These are phyloP conservation scores for Amniataba percoides DNA, from an alignment of 2,797 vertebrate species.

Conservation along the genomic window DNA sequence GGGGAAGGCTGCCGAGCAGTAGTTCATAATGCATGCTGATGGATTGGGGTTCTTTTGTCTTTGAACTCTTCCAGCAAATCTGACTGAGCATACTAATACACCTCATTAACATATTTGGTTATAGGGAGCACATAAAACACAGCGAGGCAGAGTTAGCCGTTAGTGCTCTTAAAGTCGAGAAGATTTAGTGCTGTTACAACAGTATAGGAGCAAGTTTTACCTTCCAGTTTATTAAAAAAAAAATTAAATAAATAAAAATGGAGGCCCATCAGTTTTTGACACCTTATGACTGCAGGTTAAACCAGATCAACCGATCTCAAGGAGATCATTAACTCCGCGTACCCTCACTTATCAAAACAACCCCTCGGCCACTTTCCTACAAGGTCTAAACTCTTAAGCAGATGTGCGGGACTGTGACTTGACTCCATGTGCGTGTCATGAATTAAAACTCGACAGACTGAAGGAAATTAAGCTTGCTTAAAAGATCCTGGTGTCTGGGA, in stretches of 20 bases:
- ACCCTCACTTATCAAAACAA: slow-evolving; percentile 40
- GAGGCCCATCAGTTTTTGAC: slow-evolving; percentile 23
- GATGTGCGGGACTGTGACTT: slow-evolving; percentile 20
- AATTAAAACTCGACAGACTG: slow-evolving; percentile 14
- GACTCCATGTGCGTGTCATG: slow-evolving; percentile 1
- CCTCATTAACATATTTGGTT: slow-evolving; percentile 73
- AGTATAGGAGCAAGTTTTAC: slow-evolving; percentile 14
- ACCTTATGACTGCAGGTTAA: slow-evolving; percentile 46
- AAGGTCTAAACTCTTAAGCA: slow-evolving; percentile 28
- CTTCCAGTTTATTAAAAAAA: slow-evolving; percentile 21
- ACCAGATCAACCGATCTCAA: slow-evolving; percentile 21
- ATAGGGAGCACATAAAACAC: slow-evolving; percentile 59
- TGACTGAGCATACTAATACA: slow-evolving; percentile 71
- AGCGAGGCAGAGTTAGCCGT: slow-evolving; percentile 15
- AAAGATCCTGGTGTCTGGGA: not conserved
- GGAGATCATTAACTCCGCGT: slow-evolving; percentile 27
- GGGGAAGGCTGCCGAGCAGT: slow-evolving; percentile 35
- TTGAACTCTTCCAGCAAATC: slow-evolving; percentile 71
- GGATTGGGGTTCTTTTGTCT: slow-evolving; percentile 73
- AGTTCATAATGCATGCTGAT: slow-evolving; percentile 69
- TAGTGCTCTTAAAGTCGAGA: slow-evolving; percentile 29
- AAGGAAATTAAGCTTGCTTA: not conserved
- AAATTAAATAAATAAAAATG: slow-evolving; percentile 27
- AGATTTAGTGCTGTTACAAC: slow-evolving; percentile 45
- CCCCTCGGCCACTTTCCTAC: slow-evolving; percentile 17